Evolutionary conservation across 2,888 invertebrate species (phyloP).

Genomic region (Heteromurus nitidus): DNA sequence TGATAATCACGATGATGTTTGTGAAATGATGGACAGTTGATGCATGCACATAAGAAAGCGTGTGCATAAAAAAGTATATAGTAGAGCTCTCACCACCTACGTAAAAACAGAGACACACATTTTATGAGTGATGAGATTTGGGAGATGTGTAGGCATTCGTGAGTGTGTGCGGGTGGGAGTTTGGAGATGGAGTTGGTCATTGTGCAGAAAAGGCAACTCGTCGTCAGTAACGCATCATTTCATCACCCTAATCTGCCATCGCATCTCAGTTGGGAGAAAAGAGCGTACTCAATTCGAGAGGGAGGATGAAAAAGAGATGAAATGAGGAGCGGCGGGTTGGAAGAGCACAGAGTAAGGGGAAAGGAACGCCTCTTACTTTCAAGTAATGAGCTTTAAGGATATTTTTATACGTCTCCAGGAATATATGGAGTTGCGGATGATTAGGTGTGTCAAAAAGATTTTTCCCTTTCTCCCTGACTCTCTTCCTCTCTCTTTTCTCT

Average conservation of each 20-base stretch:
- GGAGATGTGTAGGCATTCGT: neutral
- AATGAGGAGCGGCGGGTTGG: constrained; percentile 23
- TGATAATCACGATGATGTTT: constrained; percentile 52
- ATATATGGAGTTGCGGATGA: constrained; percentile 59
- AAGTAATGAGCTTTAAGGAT: constrained; percentile 42
- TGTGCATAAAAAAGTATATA: too few species aligned
- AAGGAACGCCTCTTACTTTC: constrained; percentile 39
- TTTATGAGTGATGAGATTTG: neutral
- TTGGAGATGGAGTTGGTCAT: neutral
- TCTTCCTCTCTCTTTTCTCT: neutral
- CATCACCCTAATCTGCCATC: constrained; percentile 59
- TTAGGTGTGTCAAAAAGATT: constrained; percentile 66
- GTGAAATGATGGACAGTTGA: neutral
- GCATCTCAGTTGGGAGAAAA: constrained; percentile 28
- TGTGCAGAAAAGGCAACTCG: constrained; percentile 46
- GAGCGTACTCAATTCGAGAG: constrained; percentile 3
- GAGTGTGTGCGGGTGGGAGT: neutral
- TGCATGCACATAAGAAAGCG: constrained; percentile 7
- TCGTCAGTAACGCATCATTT: constrained; percentile 66
- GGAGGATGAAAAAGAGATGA: constrained; percentile 18
- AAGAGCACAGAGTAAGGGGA: constrained; percentile 10
- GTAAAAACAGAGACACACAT: neutral
- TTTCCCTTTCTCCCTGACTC: too few species aligned
- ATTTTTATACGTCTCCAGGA: neutral
- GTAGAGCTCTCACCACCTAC: too few species aligned